Percentiles rank a stretch among this genome's conserved stretches.
These are phyloP conservation scores for Cancer borealis DNA, from an alignment of 2,888 invertebrate genomes.

Conservation along the genomic window DNA sequence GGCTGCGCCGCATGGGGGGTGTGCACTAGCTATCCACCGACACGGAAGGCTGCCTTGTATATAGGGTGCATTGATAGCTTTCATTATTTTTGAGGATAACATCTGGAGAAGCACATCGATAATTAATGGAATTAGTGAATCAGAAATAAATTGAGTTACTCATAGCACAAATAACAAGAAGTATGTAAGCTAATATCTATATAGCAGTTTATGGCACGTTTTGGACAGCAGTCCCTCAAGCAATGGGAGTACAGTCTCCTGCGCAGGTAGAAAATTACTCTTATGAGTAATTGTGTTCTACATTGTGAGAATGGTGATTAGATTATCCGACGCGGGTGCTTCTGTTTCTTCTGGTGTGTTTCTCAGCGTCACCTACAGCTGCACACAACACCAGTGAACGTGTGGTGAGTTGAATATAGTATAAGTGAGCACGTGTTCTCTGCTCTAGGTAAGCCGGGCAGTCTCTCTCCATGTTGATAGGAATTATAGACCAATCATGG, in stretches of 20 bases:
- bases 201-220: not conserved
- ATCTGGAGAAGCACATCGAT: no score
- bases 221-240: no score
- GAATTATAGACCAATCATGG: not conserved
- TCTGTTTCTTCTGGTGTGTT: not conserved
- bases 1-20: no score
- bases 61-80: no score
- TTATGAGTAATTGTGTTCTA: not conserved
- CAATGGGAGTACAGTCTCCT: not conserved
- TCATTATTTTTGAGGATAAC: no score
- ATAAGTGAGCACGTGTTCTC: not conserved
- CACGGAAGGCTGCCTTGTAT: no score
- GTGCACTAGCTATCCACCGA: no score
- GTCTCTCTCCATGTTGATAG: not conserved
- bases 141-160: no score
- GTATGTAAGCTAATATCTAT: not conserved
- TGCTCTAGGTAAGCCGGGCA: no score
- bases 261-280: not conserved
- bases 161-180: not conserved
- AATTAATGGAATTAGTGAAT: no score
- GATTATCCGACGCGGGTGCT: not conserved
- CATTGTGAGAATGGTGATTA: not conserved
- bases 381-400: not conserved
- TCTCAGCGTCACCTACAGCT: not conserved
- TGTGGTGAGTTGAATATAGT: not conserved